Evolutionary conservation across 2,888 invertebrate species (phyloP).

Genomic region (Punctoribates punctum): DNA sequence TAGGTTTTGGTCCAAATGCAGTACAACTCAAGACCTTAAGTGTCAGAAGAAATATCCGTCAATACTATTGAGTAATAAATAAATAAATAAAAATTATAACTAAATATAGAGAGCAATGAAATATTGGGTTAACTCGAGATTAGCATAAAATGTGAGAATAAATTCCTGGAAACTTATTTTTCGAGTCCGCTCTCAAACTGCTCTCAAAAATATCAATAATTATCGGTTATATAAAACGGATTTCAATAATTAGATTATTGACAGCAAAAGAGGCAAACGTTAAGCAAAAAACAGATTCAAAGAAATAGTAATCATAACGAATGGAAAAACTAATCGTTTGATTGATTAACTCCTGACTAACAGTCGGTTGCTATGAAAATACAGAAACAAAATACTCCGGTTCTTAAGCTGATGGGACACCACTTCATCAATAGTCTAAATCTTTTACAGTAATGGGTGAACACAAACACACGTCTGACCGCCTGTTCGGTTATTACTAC

Average conservation of each 20-base stretch:
- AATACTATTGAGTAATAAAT: neutral
- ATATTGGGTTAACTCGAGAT: constrained; percentile 19
- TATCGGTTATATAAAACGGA: too few relatives aligned
- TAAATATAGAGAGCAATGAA: constrained; percentile 2
- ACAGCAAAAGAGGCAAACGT: neutral
- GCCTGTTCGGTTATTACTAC: neutral
- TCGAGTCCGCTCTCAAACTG: too few relatives aligned
- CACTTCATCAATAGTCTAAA: neutral
- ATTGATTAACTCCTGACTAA: neutral
- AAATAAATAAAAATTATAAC: constrained; percentile 10
- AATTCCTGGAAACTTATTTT: neutral
- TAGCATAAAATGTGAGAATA: constrained; percentile 6
- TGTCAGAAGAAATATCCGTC: neutral
- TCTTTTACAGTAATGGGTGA: neutral
- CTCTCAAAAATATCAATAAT: too few relatives aligned
- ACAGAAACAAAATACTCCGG: neutral
- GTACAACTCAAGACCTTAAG: neutral
- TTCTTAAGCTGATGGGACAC: neutral
- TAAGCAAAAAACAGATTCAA: too few relatives aligned
- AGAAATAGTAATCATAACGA: neutral
- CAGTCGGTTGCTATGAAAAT: neutral
- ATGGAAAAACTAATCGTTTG: neutral
- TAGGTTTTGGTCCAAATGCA: neutral
- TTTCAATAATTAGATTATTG: constrained; percentile 17
- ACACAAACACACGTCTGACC: neutral